phyloP scores from a whole-genome alignment of 2,797 vertebrate species.

The Scleropages formosus region DNA sequence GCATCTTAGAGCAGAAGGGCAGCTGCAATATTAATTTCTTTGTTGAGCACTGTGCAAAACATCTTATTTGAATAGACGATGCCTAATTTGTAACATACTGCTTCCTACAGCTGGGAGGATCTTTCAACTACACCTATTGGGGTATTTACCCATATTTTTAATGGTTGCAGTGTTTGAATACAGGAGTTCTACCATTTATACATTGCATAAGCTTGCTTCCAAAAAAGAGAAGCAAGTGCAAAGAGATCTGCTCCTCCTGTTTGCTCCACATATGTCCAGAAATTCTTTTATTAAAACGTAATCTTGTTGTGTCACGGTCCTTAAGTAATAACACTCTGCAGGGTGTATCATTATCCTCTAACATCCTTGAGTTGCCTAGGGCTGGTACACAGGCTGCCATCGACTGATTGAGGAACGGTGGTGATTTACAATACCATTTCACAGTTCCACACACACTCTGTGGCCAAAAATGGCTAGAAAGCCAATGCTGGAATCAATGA shows the following conservation, averaged over 20 bases:
- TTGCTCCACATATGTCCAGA: conserved; percentile 34
- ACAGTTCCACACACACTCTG: not conserved
- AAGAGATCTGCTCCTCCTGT: not conserved
- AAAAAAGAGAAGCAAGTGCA: too few relatives aligned
- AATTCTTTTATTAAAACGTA: conserved; percentile 47
- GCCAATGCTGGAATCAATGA: conserved; percentile 41
- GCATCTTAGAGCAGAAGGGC: too few relatives aligned
- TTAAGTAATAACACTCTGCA: conserved; percentile 52
- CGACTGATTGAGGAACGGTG: conserved; percentile 35
- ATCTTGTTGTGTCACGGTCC: conserved; percentile 48
- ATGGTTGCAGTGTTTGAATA: too few relatives aligned
- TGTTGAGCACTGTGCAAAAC: too few relatives aligned
- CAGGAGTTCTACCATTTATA: too few relatives aligned
- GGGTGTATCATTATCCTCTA: conserved; percentile 46
- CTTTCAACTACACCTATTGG: too few relatives aligned
- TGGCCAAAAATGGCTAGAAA: conserved; percentile 9
- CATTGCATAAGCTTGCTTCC: too few relatives aligned
- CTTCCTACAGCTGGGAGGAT: too few relatives aligned
- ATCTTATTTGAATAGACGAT: too few relatives aligned
- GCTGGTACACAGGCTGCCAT: conserved; percentile 43
- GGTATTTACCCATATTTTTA: too few relatives aligned
- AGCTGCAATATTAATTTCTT: too few relatives aligned
- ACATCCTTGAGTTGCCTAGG: conserved; percentile 32
- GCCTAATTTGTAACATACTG: too few relatives aligned
- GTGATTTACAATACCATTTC: not conserved